Base-by-base conservation (phyloP, 2,797 vertebrate species). In the Silurus lanzhouensis region DNA sequence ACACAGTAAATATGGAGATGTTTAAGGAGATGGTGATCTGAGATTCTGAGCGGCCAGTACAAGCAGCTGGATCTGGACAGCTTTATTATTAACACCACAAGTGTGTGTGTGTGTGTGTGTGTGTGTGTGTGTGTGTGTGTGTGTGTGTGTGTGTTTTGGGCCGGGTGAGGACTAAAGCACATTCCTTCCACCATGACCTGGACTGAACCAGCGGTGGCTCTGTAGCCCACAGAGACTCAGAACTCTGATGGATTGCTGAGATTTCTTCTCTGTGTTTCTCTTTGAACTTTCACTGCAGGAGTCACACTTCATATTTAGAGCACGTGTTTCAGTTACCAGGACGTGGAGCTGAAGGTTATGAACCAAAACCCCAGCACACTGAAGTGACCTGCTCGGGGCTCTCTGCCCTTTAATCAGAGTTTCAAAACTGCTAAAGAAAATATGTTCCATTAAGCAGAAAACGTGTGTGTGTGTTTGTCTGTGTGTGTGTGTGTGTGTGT, bases 161-260 rank as follows among this genome's bases (percentile, higher is more conserved):
- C 48, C 38, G 2, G 60, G 60, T 14, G 44, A 80, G 64, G 78
- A 80, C 61, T 66, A 38, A 80, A 80, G 78, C 78, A 80, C 78
- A 80, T 80, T 80, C 61, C 22, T 66, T 52, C 72, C 76, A 25
- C 22, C 6, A 15, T 80, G 78, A 64, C 78, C 78, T 80, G 6
- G 58, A 48, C 38, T 80, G 78, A 80, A 80, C 61, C 78, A 80
- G 22, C 22, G 14, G 61, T 27, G 60, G 57, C 57, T 77, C 75
- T 77, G 25, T 3, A 38, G 75, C 57, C 78, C n/a, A 75, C 72
- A 75, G 72, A 3, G 7, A 17, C 52, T 55, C 72, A 17, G 57
- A 80, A 38, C 22, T 48, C 78, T 80, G 60, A 80, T 66, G 61
- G 78, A 80, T 80, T 48, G 60, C 38, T 48, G 44, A 80, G 61